Evolutionary conservation across 2,888 invertebrate genomes (phyloP).

Genomic region (Herminia tarsipennalis): DNA sequence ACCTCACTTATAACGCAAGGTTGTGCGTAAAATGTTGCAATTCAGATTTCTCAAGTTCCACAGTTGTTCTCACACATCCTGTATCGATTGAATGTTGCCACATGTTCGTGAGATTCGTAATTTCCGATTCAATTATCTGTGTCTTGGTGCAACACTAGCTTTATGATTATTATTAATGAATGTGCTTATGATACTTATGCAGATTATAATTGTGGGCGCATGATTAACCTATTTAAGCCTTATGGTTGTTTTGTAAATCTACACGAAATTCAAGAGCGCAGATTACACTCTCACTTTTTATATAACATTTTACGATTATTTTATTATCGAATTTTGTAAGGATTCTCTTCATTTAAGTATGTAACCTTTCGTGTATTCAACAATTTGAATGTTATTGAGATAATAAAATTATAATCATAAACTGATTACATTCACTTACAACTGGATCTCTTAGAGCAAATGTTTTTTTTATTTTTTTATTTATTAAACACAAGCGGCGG

Average conservation of each 20-base stretch:
- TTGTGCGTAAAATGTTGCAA: conserved; percentile 39
- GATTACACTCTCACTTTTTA: too few species aligned
- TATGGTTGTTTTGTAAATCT: too few species aligned
- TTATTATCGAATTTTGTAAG: too few species aligned
- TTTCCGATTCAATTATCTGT: conserved; percentile 46
- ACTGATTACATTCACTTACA: not conserved
- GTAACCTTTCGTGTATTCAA: conserved; percentile 1
- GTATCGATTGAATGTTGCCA: conserved; percentile 43
- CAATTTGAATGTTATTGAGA: conserved; percentile 11
- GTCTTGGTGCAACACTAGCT: conserved; percentile 19
- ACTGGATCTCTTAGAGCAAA: not conserved
- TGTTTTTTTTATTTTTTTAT: conserved; percentile 32
- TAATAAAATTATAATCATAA: not conserved
- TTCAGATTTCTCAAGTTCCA: conserved; percentile 43
- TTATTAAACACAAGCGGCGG: too few species aligned
- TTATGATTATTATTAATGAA: conserved; percentile 24
- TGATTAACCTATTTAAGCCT: too few species aligned
- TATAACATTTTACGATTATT: too few species aligned
- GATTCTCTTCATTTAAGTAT: too few species aligned
- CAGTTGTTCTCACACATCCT: conserved; percentile 49
- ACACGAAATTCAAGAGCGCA: too few species aligned
- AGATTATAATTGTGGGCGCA: not conserved
- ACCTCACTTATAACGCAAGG: conserved; percentile 40
- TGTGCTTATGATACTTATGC: conserved; percentile 3
- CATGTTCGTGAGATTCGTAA: conserved; percentile 41